Percentiles rank a stretch among this genome's conserved stretches.
Evolutionary conservation across 2,888 invertebrate genomes (phyloP).

Genomic region (Copidosoma aretas): DNA sequence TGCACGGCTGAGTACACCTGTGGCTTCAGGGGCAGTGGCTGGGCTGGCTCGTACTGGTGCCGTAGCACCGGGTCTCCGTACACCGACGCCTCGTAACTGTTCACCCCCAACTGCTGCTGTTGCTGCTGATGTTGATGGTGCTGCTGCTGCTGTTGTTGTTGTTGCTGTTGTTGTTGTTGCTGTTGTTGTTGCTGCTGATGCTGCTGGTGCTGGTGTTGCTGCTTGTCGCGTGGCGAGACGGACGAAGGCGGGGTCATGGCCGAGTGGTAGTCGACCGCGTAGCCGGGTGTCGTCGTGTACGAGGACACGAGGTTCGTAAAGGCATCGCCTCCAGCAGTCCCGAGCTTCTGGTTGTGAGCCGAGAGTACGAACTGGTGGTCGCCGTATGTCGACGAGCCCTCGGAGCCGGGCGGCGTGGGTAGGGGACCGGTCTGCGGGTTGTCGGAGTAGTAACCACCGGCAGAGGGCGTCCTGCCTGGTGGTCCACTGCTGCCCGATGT

Average conservation of each 20-base stretch:
- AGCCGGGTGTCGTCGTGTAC: conserved; percentile 65
- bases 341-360: conserved; percentile 58
- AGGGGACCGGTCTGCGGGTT: conserved; percentile 65
- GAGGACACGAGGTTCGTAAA: conserved; percentile 69
- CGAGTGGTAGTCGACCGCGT: conserved; percentile 84
- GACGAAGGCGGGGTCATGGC: conserved; percentile 98
- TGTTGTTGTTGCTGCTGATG: conserved; percentile 69
- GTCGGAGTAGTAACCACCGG: conserved; percentile 56
- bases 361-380: conserved; percentile 69
- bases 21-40: conserved; percentile 83
- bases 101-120: conserved; percentile 65
- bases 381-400: conserved; percentile 77
- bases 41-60: conserved; percentile 66
- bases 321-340: conserved; percentile 62
- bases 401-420: conserved; percentile 90
- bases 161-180: conserved; percentile 65
- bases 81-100: conserved; percentile 71
- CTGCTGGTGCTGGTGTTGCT: conserved; percentile 71
- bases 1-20: conserved; percentile 80
- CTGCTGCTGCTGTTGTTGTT: conserved; percentile 68
- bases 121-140: conserved; percentile 70
- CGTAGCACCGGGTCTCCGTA: conserved; percentile 63
- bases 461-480: conserved; percentile 50
- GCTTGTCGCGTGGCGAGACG: conserved; percentile 90
- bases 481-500: conserved; percentile 62